A percentile compares a stretch with the other conserved stretches of the same genome.
Conservation (phyloP, 2,888 invertebrate species). For the Isotomurus palustris region DNA sequence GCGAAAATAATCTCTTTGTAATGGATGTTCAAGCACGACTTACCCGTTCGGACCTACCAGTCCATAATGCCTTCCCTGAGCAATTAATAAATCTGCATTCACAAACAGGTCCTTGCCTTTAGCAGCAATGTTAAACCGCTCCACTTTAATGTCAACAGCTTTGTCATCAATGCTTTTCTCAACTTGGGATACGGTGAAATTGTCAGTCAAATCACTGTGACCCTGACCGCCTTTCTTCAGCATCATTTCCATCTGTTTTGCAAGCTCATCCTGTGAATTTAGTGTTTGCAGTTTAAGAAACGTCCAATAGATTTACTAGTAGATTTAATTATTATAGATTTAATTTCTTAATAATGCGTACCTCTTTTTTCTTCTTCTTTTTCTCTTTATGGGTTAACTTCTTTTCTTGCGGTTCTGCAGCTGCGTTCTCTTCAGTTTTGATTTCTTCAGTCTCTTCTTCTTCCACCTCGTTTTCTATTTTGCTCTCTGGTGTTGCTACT, state of each 20-base stretch:
- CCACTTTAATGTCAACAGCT: slow-evolving; percentile 96
- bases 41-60: slow-evolving; percentile 96
- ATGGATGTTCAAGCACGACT: slow-evolving; percentile 47
- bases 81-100: slow-evolving; percentile 89
- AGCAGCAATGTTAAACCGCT: slow-evolving; percentile 95
- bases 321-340: slow-evolving; percentile 2
- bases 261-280: slow-evolving; percentile 68
- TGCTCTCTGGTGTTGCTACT: slow-evolving; percentile 48
- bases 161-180: slow-evolving; percentile 65
- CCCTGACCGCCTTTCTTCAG: slow-evolving; percentile 83
- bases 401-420: slow-evolving; percentile 51
- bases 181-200: slow-evolving; percentile 89
- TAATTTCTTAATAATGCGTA: slow-evolving; percentile 24
- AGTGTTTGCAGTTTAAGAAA: slow-evolving; percentile 10
- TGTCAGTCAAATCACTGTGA: slow-evolving; percentile 81
- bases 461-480: slow-evolving; percentile 12
- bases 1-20: background rate
- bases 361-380: slow-evolving; percentile 75
- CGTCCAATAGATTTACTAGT: background rate
- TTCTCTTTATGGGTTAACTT: slow-evolving; percentile 86
- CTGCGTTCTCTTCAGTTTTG: slow-evolving; percentile 22
- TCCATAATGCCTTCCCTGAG: slow-evolving; percentile 90
- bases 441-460: slow-evolving; percentile 31
- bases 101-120: slow-evolving; percentile 96
- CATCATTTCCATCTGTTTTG: slow-evolving; percentile 77